A percentile compares a stretch with the other conserved stretches of the same genome.
phyloP scores from a whole-genome alignment of 2,797 vertebrate species.

The Pangasius krempfi region DNA sequence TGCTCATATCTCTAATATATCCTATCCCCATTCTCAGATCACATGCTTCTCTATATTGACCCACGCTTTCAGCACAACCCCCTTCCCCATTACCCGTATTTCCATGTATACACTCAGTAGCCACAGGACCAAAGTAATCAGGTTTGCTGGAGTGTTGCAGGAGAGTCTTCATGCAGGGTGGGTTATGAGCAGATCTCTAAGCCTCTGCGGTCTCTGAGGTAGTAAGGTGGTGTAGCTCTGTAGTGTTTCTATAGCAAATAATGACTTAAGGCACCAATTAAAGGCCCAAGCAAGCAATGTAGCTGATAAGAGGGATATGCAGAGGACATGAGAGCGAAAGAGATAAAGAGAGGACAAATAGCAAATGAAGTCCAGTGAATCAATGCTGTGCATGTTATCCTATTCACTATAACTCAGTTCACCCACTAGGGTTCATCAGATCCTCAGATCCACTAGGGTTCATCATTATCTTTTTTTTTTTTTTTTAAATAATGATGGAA shows the following conservation, averaged over 20 bases:
- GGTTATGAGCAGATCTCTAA: conserved; percentile 32
- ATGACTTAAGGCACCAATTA: conserved; percentile 47
- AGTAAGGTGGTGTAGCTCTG: conserved; percentile 18
- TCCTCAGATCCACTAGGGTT: not conserved
- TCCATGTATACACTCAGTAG: not conserved
- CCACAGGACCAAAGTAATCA: conserved; percentile 33
- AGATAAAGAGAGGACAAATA: not conserved
- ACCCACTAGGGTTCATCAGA: not conserved
- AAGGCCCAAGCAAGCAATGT: conserved; percentile 18
- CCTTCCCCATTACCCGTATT: not conserved
- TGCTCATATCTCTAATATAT: not conserved
- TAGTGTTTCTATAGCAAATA: conserved; percentile 46
- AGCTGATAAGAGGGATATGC: not conserved
- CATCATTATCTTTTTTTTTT: not conserved
- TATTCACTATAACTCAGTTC: not conserved
- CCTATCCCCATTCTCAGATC: not conserved
- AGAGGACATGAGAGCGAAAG: not conserved
- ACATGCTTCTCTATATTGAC: not conserved
- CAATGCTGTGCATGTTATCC: not conserved
- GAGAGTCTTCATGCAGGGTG: conserved; percentile 4
- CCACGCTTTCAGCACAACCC: not conserved
- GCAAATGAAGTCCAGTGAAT: conserved; percentile 15
- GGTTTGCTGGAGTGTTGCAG: conserved; percentile 33
- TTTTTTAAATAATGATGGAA: not conserved
- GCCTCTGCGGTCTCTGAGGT: conserved; percentile 21